Evolutionary conservation across 2,888 invertebrate species (phyloP), one percentile per base, ranked within the genome.

Genomic region (Carcina quercana): DNA sequence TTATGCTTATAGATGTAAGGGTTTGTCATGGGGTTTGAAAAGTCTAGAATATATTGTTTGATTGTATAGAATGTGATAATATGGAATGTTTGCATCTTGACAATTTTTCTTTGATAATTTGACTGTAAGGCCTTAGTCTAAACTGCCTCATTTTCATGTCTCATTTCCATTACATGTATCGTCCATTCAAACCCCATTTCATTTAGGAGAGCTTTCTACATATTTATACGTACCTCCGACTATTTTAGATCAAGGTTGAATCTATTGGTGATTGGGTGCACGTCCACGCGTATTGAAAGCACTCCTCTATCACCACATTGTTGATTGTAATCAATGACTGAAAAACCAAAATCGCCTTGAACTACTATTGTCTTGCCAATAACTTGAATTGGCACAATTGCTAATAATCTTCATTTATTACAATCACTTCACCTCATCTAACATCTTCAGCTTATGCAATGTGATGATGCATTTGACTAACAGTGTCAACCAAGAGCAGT

Each of bases 81-180:
- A 73, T 74, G 74, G 82, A 80, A 82, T 80, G 80, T 80, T 75
- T 80, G 83, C 83, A 83, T 83, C 83, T 83, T 83, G 83, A 83
- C 83, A 80, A 80, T 80, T 83, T 79, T 75, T 76, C 72, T 58
- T 58, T 60, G 54, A 54, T 63, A 59, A 59, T 58, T 60, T 65
- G 57, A 58, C 52, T 60, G 48, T 72, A 71, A 65, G 65, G 56
- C 6, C 56, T 59, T 54, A 47, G 45, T 35, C 49, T 56, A 64
- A 68, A 63, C n/a, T 71, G 73, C 72, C 72, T 75, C 66, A 65
- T 69, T 43, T 59, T 60, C 58, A 57, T 60, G 54, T 59, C 55
- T 59, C 38, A 53, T 49, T 59, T 56, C 67, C 65, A 65, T 64
- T 26, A n/a, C n/a, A n/a, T n/a, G n/a, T n/a, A n/a, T n/a, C n/a